These are phyloP conservation scores for Ichneumoninae sp. DNA, from an alignment of 2,888 invertebrate genomes.

Conservation along the genomic window DNA sequence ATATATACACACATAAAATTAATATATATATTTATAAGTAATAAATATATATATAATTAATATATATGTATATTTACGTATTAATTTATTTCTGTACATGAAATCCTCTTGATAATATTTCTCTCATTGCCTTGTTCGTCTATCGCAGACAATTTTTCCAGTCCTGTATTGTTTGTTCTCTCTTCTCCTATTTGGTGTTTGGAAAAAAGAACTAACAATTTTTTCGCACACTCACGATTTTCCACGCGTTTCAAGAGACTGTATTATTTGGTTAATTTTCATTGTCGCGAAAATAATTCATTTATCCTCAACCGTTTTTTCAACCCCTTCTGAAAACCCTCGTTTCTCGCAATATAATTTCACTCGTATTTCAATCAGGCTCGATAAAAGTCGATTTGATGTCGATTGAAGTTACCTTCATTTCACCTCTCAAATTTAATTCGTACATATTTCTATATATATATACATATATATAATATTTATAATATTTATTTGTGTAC, in stretches of 20 bases:
- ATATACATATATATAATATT: too few species aligned
- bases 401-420: not conserved
- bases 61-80: too few species aligned
- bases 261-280: too few species aligned
- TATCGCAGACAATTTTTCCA: not conserved
- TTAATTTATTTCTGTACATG: not conserved
- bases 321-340: too few species aligned
- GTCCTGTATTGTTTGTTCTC: not conserved
- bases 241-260: not conserved
- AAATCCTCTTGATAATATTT: not conserved
- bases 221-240: slow-evolving; percentile 3
- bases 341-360: too few species aligned
- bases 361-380: slow-evolving; percentile 20
- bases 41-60: not conserved
- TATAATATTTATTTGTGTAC: not conserved
- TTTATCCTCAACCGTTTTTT: too few species aligned
- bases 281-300: too few species aligned
- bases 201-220: not conserved
- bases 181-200: not conserved
- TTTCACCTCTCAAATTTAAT: slow-evolving; percentile 3
- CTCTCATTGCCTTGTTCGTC: not conserved
- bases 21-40: not conserved
- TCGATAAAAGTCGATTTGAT: slow-evolving; percentile 16
- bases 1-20: not conserved
- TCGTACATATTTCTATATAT: not conserved